These are phyloP conservation scores for Conchocele bisecta DNA, from an alignment of 2,888 invertebrate species.

Conservation along the genomic window DNA sequence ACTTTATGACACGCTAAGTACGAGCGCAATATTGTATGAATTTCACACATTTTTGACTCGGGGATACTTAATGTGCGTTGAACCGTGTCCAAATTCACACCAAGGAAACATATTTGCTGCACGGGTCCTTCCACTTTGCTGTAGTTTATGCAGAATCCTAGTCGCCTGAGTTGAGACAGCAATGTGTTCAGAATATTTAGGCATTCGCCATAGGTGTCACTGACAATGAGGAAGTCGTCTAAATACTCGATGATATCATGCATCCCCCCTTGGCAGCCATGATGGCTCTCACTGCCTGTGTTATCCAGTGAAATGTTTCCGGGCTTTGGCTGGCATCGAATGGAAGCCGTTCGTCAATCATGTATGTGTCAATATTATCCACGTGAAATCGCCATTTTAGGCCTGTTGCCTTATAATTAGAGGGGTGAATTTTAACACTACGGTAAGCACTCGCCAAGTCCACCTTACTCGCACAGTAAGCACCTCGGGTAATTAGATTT, in stretches of 20 bases:
- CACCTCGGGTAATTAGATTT: constrained; percentile 14
- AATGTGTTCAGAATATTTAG: neutral
- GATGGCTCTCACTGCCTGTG: too few relatives aligned
- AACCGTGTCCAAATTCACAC: too few relatives aligned
- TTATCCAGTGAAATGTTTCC: too few relatives aligned
- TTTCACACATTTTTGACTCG: too few relatives aligned
- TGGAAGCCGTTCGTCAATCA: too few relatives aligned
- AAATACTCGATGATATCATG: constrained; percentile 1
- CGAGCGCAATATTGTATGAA: neutral
- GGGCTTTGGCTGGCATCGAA: too few relatives aligned
- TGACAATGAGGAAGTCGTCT: constrained; percentile 25
- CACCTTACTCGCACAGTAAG: constrained; percentile 21
- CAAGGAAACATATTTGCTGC: too few relatives aligned
- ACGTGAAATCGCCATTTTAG: too few relatives aligned
- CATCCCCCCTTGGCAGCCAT: neutral
- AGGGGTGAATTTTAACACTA: too few relatives aligned
- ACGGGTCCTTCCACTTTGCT: constrained; percentile 23
- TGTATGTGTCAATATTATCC: too few relatives aligned
- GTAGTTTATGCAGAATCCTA: constrained; percentile 31
- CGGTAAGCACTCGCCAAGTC: constrained; percentile 18
- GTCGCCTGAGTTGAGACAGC: neutral
- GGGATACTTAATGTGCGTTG: too few relatives aligned
- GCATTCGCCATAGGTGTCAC: constrained; percentile 13
- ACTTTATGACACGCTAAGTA: neutral
- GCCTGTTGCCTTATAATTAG: too few relatives aligned